Evolutionary conservation across 2,797 vertebrate species (phyloP).

Genomic region (Danio jaintianensis): DNA sequence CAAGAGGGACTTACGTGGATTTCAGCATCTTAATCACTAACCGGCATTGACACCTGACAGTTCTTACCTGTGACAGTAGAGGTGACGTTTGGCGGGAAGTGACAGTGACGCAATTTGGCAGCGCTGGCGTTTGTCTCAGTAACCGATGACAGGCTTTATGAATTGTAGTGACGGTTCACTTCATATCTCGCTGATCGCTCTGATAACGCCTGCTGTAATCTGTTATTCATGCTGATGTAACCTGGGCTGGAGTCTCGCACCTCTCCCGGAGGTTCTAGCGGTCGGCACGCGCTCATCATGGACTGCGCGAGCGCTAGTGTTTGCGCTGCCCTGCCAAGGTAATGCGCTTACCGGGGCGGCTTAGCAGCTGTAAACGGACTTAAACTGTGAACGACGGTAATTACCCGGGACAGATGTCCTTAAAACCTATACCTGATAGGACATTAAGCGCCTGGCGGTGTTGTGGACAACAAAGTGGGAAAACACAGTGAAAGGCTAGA

Average conservation of each 20-base stretch:
- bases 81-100: constrained; percentile 29
- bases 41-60: constrained; percentile 17
- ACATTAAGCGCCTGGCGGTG: constrained; percentile 35
- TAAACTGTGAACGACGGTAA: constrained; percentile 79
- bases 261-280: constrained; percentile 30
- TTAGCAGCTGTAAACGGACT: constrained; percentile 81
- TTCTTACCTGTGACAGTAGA: constrained; percentile 32
- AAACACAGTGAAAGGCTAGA: neutral
- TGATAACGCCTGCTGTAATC: constrained; percentile 18
- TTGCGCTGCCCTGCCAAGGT: constrained; percentile 60
- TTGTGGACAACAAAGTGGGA: neutral
- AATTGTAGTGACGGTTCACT: constrained; percentile 18
- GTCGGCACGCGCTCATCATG: constrained; percentile 11
- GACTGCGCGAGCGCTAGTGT: constrained; percentile 58
- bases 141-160: constrained; percentile 19
- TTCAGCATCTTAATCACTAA: constrained; percentile 22
- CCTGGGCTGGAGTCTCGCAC: constrained; percentile 4
- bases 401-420: constrained; percentile 76
- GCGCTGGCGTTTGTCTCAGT: neutral
- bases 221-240: constrained; percentile 36
- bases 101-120: constrained; percentile 18
- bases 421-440: constrained; percentile 66
- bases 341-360: constrained; percentile 77
- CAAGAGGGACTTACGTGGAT: neutral
- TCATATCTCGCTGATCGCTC: constrained; percentile 23